Evolutionary conservation across 2,888 invertebrate genomes (phyloP).

Genomic region (Petrophora chlorosata): DNA sequence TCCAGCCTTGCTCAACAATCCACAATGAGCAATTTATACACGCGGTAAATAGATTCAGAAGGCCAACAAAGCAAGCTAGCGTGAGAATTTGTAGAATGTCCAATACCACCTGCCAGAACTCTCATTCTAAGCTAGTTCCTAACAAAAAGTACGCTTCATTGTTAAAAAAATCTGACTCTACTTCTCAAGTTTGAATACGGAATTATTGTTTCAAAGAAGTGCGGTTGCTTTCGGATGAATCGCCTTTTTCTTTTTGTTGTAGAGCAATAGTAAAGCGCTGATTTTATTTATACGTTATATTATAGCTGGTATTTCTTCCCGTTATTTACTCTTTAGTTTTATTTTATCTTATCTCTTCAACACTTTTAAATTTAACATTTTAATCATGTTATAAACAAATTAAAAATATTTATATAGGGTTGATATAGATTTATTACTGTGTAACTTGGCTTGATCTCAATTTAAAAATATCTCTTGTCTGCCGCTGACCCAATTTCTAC

Average conservation of each 20-base stretch:
- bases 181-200: too few relatives aligned
- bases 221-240: background rate
- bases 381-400: slow-evolving; percentile 4
- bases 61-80: slow-evolving; percentile 56
- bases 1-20: slow-evolving; percentile 67
- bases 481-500: slow-evolving; percentile 40
- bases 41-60: slow-evolving; percentile 55
- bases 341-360: background rate
- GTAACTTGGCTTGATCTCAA: slow-evolving; percentile 38
- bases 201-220: too few relatives aligned
- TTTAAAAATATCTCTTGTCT: slow-evolving; percentile 34
- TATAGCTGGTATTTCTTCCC: background rate
- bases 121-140: slow-evolving; percentile 18
- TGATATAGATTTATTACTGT: slow-evolving; percentile 19
- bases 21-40: slow-evolving; percentile 63
- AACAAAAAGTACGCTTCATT: slow-evolving; percentile 15
- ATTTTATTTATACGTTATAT: too few relatives aligned
- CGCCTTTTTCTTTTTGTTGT: too few relatives aligned
- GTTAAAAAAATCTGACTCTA: too few relatives aligned
- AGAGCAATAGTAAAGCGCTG: too few relatives aligned
- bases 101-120: slow-evolving; percentile 31
- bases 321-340: too few relatives aligned
- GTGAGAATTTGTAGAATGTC: slow-evolving; percentile 51
- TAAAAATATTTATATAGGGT: slow-evolving; percentile 18
- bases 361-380: background rate